Base-by-base conservation (phyloP, 1,140 invertebrate genomes). In the Diplogasteroides magnus region DNA sequence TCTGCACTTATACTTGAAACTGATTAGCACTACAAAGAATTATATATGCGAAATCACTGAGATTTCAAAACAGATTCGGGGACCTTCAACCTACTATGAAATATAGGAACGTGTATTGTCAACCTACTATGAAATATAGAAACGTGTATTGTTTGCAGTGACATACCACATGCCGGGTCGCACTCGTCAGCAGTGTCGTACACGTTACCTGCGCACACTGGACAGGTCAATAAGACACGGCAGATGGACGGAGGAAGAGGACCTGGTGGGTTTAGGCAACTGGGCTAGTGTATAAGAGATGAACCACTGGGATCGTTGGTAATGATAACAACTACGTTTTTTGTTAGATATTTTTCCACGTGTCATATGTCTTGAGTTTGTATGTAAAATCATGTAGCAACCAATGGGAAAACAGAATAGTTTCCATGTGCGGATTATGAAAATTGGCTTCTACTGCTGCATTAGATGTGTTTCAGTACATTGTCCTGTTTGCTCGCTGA, bases 111-210 rank as follows among this genome's bases (percentile, higher is more conserved):
- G 25, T 31, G 15, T 15, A 15, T 15, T 62, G 61, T 62, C 15
- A n/a, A 64, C 56, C 6, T 64, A 37, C n/a, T n/a, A n/a, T n/a
- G n/a, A n/a, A n/a, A n/a, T n/a, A n/a, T n/a, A n/a, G n/a, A n/a
- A n/a, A n/a, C n/a, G n/a, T n/a, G 29, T 28, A 69, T 19, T 11
- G 71, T 26, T 70, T 76, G 23, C 76, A 84, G 83, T 83, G 19
- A 78, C 80, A 1, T 76, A 79, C 32, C 80, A 76, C 64, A 79
- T 84, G 67, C 82, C 83, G 55, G 77, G 77, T 0, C 74, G 83
- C 32, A 83, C 76, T 72, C 61, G 70, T 32, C 57, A 67, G 11
- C 76, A 82, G 61, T 83, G 82, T 63, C 37, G 64, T 19, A 64
- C 62, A 19, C 74, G 83, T 11, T 84, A 74, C 72, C 28, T 56